A percentile compares a stretch with the other conserved stretches of the same genome.
Conservation (phyloP, 1,140 invertebrate species). For the Sycophaga agraensis region DNA sequence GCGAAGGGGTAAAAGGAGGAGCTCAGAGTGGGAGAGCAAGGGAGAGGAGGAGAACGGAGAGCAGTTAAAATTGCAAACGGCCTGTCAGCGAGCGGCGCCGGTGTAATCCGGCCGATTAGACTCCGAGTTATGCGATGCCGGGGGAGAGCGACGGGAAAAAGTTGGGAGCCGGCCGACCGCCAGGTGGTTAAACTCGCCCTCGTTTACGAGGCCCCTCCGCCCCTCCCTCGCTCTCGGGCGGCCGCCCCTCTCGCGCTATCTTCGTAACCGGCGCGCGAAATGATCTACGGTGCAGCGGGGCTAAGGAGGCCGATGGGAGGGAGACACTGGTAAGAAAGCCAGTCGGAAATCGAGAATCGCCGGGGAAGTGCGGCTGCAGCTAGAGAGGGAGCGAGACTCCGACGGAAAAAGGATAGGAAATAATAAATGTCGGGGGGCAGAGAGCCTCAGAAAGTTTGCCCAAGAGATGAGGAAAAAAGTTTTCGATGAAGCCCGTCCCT, state of each 20-base stretch:
- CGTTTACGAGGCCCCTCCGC: neutral
- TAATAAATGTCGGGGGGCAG: neutral
- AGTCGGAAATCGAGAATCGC: conserved; percentile 17
- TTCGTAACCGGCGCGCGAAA: neutral
- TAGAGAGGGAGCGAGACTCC: neutral
- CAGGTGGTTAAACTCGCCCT: conserved; percentile 20
- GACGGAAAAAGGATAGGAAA: neutral
- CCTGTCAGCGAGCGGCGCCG: conserved; percentile 8
- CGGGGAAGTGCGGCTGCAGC: neutral
- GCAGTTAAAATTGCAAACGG: conserved; percentile 21
- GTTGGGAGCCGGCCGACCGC: conserved; percentile 9
- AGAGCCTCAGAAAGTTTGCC: neutral
- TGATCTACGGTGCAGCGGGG: conserved; percentile 8
- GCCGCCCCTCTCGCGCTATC: neutral
- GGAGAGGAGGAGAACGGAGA: neutral
- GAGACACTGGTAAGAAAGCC: neutral
- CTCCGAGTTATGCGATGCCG: conserved; percentile 9
- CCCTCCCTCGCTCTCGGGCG: neutral
- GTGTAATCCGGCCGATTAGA: conserved; percentile 21
- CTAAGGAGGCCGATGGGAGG: neutral
- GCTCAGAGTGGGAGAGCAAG: neutral
- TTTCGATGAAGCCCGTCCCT: neutral
- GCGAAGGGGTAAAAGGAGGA: neutral
- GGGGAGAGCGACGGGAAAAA: neutral
- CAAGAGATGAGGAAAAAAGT: no score